Conservation (phyloP, 2,888 invertebrate species). For the Rotaria macrura region DNA sequence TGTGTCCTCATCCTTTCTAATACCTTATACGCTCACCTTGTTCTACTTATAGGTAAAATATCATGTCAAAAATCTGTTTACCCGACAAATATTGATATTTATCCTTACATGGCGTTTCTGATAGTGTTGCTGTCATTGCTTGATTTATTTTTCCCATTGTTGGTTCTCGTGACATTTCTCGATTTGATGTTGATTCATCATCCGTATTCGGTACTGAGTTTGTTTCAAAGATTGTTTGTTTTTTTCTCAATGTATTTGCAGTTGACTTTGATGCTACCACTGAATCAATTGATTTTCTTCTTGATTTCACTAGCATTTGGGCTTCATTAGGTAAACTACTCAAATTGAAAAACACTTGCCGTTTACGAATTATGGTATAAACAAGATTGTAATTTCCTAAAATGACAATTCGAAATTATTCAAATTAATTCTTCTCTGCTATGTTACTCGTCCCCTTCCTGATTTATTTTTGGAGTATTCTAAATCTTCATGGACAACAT, state of each 20-base stretch:
- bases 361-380: slow-evolving; percentile 93
- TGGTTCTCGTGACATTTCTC: not conserved
- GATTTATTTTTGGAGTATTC: no score
- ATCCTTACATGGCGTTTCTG: slow-evolving; percentile 6
- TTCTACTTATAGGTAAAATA: no score
- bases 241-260: slow-evolving; percentile 12
- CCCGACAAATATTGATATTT: not conserved
- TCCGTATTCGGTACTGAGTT: not conserved
- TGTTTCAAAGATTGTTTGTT: not conserved
- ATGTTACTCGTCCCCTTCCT: no score
- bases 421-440: no score
- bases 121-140: not conserved
- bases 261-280: not conserved
- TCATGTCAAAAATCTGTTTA: no score
- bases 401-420: no score
- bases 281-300: not conserved
- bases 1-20: no score
- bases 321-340: slow-evolving; percentile 86
- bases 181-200: not conserved
- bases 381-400: slow-evolving; percentile 81
- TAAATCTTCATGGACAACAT: no score
- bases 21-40: no score
- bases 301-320: not conserved
- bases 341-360: slow-evolving; percentile 87
- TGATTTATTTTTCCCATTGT: not conserved